Conservation (phyloP, 2,113 vertebrate species). For the Nesospiza acunhae region DNA sequence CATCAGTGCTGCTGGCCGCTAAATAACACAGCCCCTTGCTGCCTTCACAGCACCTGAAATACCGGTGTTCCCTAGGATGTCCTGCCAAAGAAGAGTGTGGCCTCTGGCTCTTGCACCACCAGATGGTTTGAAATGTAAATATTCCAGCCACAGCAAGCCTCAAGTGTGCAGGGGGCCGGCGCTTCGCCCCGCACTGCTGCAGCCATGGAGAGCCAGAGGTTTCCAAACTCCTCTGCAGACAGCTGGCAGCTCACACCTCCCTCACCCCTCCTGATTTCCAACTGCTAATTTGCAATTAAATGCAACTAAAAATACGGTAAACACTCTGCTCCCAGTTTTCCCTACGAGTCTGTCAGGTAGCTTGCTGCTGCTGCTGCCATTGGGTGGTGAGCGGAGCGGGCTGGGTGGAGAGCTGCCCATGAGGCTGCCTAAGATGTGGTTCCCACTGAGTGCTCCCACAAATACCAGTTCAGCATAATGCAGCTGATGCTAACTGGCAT, state of each 20-base stretch:
- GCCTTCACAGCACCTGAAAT: background rate
- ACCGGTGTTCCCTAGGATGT: background rate
- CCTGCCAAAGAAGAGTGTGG: background rate
- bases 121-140: background rate
- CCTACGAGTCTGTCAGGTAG: rapidly evolving
- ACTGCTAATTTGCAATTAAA: constrained; percentile 47
- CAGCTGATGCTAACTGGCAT: constrained; percentile 7
- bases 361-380: background rate
- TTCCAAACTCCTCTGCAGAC: background rate
- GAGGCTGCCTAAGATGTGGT: constrained; percentile 53
- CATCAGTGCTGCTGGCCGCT: rapidly evolving
- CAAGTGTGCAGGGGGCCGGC: rapidly evolving
- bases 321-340: background rate
- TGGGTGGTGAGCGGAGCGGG: background rate
- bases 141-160: background rate
- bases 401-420: background rate
- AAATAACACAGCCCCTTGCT: background rate
- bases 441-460: background rate
- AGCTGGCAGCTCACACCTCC: background rate
- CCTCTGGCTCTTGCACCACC: background rate
- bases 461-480: background rate
- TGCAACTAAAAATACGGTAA: background rate
- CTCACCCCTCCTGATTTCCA: constrained; percentile 9
- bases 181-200: background rate
- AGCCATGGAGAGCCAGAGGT: background rate